Percentiles rank a stretch among this genome's conserved stretches.
phyloP scores from a whole-genome alignment of 2,797 vertebrate species.

The Pangasius larnaudii region DNA sequence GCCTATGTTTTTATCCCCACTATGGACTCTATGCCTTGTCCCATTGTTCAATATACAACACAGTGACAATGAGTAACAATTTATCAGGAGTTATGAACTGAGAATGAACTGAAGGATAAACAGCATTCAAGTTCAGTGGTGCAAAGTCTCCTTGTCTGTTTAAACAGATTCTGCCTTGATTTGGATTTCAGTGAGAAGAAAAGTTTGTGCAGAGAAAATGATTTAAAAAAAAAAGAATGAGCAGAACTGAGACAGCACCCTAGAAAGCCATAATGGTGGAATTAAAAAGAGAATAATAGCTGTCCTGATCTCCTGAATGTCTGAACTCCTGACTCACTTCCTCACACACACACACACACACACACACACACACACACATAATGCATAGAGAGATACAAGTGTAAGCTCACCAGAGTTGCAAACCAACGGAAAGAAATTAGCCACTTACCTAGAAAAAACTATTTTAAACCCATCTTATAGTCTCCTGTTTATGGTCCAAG shows the following conservation, averaged over 20 bases:
- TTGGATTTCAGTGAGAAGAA: background rate
- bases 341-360: background rate
- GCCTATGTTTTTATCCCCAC: background rate
- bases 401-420: background rate
- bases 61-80: background rate
- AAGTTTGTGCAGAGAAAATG: background rate
- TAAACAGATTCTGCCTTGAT: background rate
- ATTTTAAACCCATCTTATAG: background rate
- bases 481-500: background rate
- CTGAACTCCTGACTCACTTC: background rate
- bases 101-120: background rate
- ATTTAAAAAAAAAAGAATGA: background rate
- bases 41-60: background rate
- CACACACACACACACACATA: background rate
- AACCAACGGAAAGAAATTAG: background rate
- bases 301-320: background rate
- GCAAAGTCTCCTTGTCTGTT: background rate
- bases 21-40: background rate
- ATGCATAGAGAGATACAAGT: background rate
- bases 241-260: background rate
- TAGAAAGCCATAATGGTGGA: background rate
- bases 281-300: background rate
- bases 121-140: background rate
- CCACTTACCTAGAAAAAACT: background rate
- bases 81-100: background rate